These are phyloP conservation scores for Gari tellinella DNA, from an alignment of 2,888 invertebrate species.

Conservation along the genomic window DNA sequence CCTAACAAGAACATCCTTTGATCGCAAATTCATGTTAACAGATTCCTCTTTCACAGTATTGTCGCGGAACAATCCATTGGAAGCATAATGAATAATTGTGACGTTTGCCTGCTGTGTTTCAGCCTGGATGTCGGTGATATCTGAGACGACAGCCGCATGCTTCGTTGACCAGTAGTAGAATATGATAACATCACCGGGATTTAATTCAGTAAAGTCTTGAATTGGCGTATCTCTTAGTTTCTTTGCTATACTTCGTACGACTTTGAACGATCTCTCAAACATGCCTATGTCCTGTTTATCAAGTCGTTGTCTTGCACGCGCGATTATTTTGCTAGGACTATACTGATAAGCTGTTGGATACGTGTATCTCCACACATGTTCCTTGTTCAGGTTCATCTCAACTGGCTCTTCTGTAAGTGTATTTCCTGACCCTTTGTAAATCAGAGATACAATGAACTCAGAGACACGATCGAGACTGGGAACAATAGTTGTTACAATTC, in stretches of 20 bases:
- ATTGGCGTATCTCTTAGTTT: constrained; percentile 12
- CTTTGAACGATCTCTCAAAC: constrained; percentile 19
- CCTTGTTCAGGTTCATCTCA: constrained; percentile 24
- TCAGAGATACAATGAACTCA: constrained; percentile 5
- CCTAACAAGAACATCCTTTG: constrained; percentile 11
- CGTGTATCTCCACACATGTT: constrained; percentile 33
- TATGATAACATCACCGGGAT: constrained; percentile 22
- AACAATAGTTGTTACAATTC: constrained; percentile 25
- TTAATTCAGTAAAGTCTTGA: constrained; percentile 3
- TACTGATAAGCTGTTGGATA: constrained; percentile 24
- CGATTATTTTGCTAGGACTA: constrained; percentile 9
- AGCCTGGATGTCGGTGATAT: constrained; percentile 4
- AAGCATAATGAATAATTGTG: constrained; percentile 34
- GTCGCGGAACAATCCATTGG: constrained; percentile 5
- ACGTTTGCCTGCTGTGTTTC: neutral
- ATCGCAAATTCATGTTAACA: constrained; percentile 8
- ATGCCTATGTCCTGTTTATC: constrained; percentile 22
- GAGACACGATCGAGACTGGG: neutral
- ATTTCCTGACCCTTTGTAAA: constrained; percentile 22
- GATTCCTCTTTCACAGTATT: constrained; percentile 26
- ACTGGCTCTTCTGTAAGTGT: constrained; percentile 29
- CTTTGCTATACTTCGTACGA: constrained; percentile 16
- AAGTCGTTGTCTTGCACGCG: constrained; percentile 20
- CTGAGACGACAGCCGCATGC: constrained; percentile 32
- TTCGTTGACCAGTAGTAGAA: constrained; percentile 31